phyloP scores from a whole-genome alignment of 1,140 invertebrate genomes.

The Eufriesea mexicana region DNA sequence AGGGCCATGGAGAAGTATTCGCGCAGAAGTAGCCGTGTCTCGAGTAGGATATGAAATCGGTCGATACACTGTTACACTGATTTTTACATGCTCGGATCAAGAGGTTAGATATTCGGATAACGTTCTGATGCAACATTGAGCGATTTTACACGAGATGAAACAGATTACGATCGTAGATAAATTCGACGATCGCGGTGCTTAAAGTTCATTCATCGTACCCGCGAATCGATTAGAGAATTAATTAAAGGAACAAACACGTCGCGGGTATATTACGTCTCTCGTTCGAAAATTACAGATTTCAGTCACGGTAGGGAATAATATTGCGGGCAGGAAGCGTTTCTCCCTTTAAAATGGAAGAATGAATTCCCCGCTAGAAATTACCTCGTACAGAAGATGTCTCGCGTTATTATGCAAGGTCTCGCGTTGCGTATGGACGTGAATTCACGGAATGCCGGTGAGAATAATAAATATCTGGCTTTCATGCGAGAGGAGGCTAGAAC shows the following conservation, averaged over 20 bases:
- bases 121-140: conserved; percentile 14
- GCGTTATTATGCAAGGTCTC: conserved; percentile 6
- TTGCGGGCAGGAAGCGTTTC: neutral
- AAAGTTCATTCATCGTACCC: no score
- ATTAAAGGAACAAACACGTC: no score
- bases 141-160: no score
- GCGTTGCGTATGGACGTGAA: neutral
- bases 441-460: neutral
- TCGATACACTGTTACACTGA: neutral
- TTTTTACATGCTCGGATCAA: neutral
- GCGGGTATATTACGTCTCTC: no score
- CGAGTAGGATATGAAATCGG: neutral
- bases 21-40: neutral
- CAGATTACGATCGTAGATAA: no score
- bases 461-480: conserved; percentile 30
- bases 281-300: no score
- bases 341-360: neutral
- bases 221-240: no score
- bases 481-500: neutral
- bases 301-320: no score
- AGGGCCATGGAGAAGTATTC: no score
- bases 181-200: no score
- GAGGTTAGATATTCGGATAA: neutral
- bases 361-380: neutral
- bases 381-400: neutral